Conservation (phyloP, 2,888 invertebrate species). For the Xestobium rufovillosum region DNA sequence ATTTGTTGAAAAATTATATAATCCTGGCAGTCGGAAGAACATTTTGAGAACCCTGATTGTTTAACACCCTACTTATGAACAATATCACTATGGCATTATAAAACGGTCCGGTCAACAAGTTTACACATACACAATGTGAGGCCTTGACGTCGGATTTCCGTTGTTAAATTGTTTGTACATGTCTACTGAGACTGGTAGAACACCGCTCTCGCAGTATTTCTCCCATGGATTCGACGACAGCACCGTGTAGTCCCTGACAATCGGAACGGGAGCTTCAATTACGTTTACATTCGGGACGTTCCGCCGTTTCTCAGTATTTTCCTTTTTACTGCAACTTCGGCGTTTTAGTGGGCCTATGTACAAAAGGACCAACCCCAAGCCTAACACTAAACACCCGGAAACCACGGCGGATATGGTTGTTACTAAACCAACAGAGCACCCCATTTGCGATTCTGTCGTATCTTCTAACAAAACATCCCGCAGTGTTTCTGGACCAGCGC, state of each 20-base stretch:
- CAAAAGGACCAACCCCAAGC: conserved; percentile 33
- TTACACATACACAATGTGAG: conserved; percentile 50
- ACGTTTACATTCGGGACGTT: conserved; percentile 30
- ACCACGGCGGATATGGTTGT: conserved; percentile 50
- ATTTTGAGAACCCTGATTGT: too few species aligned
- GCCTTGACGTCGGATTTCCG: conserved; percentile 38
- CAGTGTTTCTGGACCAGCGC: conserved; percentile 52
- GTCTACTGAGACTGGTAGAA: conserved; percentile 31
- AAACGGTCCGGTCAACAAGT: too few species aligned
- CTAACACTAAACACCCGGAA: conserved; percentile 32
- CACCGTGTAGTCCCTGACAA: conserved; percentile 37
- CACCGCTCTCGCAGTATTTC: conserved; percentile 29
- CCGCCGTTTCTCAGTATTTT: conserved; percentile 22
- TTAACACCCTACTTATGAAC: too few species aligned
- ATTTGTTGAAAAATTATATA: too few species aligned
- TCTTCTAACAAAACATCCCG: conserved; percentile 48
- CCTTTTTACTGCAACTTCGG: conserved; percentile 29
- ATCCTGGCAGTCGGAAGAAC: too few species aligned
- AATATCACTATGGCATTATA: too few species aligned
- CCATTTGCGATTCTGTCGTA: conserved; percentile 56
- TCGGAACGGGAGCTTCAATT: conserved; percentile 34
- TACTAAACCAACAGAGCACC: conserved; percentile 56
- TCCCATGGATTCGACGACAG: conserved; percentile 41
- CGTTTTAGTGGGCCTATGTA: conserved; percentile 35
- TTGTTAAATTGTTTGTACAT: conserved; percentile 42